A percentile compares a stretch with the other conserved stretches of the same genome.
Evolutionary conservation across 2,797 vertebrate species (phyloP).

Genomic region (Phoxinus dragarum): DNA sequence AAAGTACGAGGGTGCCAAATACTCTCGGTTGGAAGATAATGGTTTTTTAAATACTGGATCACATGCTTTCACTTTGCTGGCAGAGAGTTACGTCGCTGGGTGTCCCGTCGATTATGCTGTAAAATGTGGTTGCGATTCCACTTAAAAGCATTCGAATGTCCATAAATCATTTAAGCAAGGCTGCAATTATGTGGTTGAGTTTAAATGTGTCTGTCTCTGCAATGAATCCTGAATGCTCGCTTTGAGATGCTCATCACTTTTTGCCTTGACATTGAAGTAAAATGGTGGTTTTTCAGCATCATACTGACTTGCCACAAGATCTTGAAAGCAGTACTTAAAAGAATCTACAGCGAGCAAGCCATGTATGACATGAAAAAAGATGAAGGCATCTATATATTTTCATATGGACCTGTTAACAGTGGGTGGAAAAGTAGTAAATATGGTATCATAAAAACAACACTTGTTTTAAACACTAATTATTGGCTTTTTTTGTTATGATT

Average conservation of each 20-base stretch:
- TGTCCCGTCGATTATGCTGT: constrained; percentile 40
- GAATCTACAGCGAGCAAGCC: not conserved
- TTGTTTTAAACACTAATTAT: not conserved
- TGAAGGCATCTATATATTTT: not conserved
- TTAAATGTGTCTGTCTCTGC: not conserved
- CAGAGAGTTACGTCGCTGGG: not conserved
- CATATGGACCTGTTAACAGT: not conserved
- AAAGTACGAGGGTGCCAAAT: constrained; percentile 68
- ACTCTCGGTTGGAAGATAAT: constrained; percentile 70
- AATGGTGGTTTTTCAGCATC: not conserved
- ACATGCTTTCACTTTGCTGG: constrained; percentile 37
- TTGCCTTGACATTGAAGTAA: constrained; percentile 10
- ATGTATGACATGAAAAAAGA: not conserved
- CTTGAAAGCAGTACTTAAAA: not conserved
- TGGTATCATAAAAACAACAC: not conserved
- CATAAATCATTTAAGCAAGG: constrained; percentile 35
- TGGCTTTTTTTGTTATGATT: too few species aligned
- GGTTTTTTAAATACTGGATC: constrained; percentile 65
- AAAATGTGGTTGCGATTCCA: constrained; percentile 24
- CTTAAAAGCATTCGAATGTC: constrained; percentile 24
- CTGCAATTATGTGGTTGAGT: constrained; percentile 24
- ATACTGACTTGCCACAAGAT: not conserved
- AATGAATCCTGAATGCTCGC: not conserved
- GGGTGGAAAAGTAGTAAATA: not conserved
- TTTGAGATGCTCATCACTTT: constrained; percentile 7